Percentiles rank a stretch among this genome's conserved stretches.
These are phyloP conservation scores for Brachionus rubens DNA, from an alignment of 1,140 invertebrate genomes.

Conservation along the genomic window DNA sequence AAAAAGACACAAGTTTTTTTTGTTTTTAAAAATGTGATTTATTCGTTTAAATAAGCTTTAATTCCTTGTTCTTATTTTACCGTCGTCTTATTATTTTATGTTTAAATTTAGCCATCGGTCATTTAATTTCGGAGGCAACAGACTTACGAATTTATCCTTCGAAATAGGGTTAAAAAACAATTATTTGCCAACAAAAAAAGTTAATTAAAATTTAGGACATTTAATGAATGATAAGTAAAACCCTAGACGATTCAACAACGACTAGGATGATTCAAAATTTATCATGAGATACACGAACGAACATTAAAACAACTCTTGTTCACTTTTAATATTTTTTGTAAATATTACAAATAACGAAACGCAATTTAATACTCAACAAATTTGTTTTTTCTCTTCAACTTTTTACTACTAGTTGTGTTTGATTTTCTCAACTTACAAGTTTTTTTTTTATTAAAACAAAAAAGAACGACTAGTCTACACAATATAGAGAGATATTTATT, in stretches of 20 bases:
- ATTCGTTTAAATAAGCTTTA: too few species aligned
- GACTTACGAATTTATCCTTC: neutral
- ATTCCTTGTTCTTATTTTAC: constrained; percentile 19
- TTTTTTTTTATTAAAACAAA: neutral
- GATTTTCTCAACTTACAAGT: constrained; percentile 40
- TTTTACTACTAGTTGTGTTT: constrained; percentile 3
- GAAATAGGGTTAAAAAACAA: constrained; percentile 30
- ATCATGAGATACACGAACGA: too few species aligned
- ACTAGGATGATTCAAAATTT: too few species aligned
- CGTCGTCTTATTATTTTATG: neutral
- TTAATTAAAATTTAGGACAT: too few species aligned
- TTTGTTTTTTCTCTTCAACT: neutral
- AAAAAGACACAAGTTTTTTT: neutral
- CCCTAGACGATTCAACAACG: too few species aligned
- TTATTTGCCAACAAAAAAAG: too few species aligned
- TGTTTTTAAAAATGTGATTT: too few species aligned
- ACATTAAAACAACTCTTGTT: too few species aligned
- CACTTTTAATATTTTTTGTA: constrained; percentile 18
- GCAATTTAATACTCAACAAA: constrained; percentile 41
- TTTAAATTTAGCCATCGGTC: constrained; percentile 19
- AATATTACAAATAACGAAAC: constrained; percentile 19
- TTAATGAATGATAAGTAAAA: too few species aligned
- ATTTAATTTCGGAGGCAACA: too few species aligned
- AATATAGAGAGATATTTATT: neutral
- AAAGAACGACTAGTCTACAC: neutral